Evolutionary conservation across 2,888 invertebrate species (phyloP).

Genomic region (Encarsia formosa): DNA sequence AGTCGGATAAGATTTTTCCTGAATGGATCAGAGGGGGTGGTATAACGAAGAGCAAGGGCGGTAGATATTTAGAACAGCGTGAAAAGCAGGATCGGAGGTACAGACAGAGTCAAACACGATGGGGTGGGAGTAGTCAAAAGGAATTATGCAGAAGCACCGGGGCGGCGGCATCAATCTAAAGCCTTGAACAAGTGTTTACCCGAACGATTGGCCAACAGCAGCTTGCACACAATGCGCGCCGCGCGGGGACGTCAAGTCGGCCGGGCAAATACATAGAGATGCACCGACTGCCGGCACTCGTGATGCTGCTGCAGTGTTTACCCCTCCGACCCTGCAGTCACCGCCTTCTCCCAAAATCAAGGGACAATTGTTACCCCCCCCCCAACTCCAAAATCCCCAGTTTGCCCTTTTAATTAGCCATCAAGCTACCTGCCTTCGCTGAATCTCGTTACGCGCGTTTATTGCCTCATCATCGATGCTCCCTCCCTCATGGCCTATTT

Average conservation of each 20-base stretch:
- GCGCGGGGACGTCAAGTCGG: conserved; percentile 13
- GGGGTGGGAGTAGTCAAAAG: conserved; percentile 15
- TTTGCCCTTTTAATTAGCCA: conserved; percentile 18
- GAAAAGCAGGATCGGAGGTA: neutral
- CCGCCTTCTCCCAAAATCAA: too few relatives aligned
- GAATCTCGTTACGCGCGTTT: neutral
- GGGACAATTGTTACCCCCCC: too few relatives aligned
- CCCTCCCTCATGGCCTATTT: neutral
- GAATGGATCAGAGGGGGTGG: too few relatives aligned
- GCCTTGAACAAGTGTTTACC: conserved; percentile 30
- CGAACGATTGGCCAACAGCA: conserved; percentile 28
- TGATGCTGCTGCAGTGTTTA: conserved; percentile 21
- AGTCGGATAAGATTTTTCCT: too few relatives aligned
- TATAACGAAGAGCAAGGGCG: too few relatives aligned
- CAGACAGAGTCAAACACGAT: neutral
- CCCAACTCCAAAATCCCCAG: too few relatives aligned
- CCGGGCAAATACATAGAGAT: conserved; percentile 27
- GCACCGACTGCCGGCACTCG: neutral
- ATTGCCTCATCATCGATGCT: neutral
- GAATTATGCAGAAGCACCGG: conserved; percentile 31
- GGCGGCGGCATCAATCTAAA: conserved; percentile 30
- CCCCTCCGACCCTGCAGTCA: too few relatives aligned
- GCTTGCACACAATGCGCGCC: conserved; percentile 8
- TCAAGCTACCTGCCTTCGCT: neutral
- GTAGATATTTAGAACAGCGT: too few relatives aligned